A percentile compares a stretch with the other conserved stretches of the same genome.
phyloP scores from a whole-genome alignment of 1,140 invertebrate genomes.

The Proales similis region DNA sequence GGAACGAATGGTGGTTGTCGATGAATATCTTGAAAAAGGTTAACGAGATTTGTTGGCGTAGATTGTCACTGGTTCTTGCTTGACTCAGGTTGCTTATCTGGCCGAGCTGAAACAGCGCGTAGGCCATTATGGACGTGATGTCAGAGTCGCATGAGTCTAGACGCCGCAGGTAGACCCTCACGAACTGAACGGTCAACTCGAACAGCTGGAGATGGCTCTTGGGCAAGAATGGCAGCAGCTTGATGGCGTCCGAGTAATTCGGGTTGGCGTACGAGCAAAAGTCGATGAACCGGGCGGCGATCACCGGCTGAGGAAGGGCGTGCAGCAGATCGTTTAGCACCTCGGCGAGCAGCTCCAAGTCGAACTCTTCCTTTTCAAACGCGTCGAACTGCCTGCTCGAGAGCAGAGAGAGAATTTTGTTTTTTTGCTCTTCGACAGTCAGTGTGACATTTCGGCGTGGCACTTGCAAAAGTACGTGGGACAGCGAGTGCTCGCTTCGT shows the following conservation, averaged over 20 bases:
- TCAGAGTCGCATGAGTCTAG: slow-evolving; percentile 7
- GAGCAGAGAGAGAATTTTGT: neutral
- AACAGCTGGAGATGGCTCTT: slow-evolving; percentile 7
- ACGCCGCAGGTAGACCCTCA: slow-evolving; percentile 18
- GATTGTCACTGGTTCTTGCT: no score
- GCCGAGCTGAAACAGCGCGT: slow-evolving; percentile 25
- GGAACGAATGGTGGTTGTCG: no score
- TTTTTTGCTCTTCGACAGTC: slow-evolving; percentile 27
- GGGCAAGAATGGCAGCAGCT: slow-evolving; percentile 14
- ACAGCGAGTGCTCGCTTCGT: neutral
- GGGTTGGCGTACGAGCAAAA: slow-evolving; percentile 10
- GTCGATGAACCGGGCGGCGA: slow-evolving; percentile 5
- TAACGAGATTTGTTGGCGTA: no score
- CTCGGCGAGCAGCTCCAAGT: slow-evolving; percentile 26
- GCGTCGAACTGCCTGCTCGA: slow-evolving; percentile 7
- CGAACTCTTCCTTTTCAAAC: slow-evolving; percentile 24
- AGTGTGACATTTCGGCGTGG: neutral
- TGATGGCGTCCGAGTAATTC: neutral
- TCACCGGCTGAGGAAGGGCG: slow-evolving; percentile 7
- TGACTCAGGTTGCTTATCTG: neutral
- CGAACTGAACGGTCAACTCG: slow-evolving; percentile 11
- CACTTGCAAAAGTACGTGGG: no score
- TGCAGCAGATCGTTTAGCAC: slow-evolving; percentile 23
- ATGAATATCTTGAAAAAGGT: no score
- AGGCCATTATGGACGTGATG: slow-evolving; percentile 15